phyloP scores from a whole-genome alignment of 2,113 vertebrate genomes.

The Erythrolamprus reginae region DNA sequence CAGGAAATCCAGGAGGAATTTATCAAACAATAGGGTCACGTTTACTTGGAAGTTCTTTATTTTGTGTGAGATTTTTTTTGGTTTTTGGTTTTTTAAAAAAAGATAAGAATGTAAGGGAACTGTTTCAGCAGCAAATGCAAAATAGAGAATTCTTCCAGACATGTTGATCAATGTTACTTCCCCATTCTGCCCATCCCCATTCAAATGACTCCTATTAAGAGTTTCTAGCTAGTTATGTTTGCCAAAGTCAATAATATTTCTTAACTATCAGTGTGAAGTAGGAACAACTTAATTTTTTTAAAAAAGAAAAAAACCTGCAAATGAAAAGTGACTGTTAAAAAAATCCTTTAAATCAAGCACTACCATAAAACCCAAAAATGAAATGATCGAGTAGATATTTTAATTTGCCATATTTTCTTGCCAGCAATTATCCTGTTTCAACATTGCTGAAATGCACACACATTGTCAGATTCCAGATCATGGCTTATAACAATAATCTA shows the following conservation, averaged over 20 bases:
- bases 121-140: neutral
- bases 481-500: neutral
- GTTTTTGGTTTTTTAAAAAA: neutral
- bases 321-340: neutral
- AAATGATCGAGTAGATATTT: neutral
- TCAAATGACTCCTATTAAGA: neutral
- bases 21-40: neutral
- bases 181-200: neutral
- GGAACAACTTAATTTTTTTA: neutral
- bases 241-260: neutral
- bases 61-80: neutral
- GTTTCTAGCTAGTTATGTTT: neutral
- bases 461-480: neutral
- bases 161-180: neutral
- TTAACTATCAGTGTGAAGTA: neutral
- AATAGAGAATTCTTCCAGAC: neutral
- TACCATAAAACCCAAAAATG: neutral
- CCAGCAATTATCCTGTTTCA: neutral
- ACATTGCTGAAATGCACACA: neutral
- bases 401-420: neutral
- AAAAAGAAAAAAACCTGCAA: neutral
- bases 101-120: neutral
- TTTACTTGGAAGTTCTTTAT: neutral
- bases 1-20: neutral
- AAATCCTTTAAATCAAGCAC: neutral